phyloP scores from a whole-genome alignment of 1,140 invertebrate species.

The Copidosoma floridanum region DNA sequence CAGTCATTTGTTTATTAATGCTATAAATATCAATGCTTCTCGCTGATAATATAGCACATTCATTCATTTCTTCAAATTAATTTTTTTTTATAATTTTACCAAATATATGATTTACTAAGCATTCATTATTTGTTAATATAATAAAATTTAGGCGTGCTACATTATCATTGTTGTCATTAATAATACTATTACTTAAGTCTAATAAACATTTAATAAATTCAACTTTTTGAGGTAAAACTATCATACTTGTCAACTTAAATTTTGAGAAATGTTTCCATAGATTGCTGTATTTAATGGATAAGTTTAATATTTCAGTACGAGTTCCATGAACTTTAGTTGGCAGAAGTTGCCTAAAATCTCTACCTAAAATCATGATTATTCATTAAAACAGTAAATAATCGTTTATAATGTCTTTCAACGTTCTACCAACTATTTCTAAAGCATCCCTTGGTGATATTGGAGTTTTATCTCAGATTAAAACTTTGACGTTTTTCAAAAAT shows the following conservation, averaged over 20 bases:
- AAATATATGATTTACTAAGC: neutral
- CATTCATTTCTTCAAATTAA: neutral
- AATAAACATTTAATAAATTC: slow-evolving; percentile 25
- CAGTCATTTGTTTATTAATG: neutral
- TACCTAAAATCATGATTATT: slow-evolving; percentile 31
- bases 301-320: slow-evolving; percentile 29
- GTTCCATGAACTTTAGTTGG: slow-evolving; percentile 29
- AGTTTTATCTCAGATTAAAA: slow-evolving; percentile 41
- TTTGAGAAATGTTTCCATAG: slow-evolving; percentile 15
- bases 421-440: slow-evolving; percentile 40
- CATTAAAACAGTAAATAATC: slow-evolving; percentile 29
- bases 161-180: neutral
- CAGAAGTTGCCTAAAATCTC: slow-evolving; percentile 35
- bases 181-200: neutral
- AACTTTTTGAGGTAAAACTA: slow-evolving; percentile 1
- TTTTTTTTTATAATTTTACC: neutral
- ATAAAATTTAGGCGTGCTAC: neutral
- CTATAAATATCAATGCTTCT: neutral
- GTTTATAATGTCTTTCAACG: slow-evolving; percentile 26
- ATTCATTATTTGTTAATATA: neutral
- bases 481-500: slow-evolving; percentile 9
- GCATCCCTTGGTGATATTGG: slow-evolving; percentile 32
- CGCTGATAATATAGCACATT: neutral
- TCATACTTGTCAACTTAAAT: slow-evolving; percentile 15
- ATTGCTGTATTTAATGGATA: slow-evolving; percentile 24